These are phyloP conservation scores for Melanotus villosus DNA, from an alignment of 2,888 invertebrate genomes.

Conservation along the genomic window DNA sequence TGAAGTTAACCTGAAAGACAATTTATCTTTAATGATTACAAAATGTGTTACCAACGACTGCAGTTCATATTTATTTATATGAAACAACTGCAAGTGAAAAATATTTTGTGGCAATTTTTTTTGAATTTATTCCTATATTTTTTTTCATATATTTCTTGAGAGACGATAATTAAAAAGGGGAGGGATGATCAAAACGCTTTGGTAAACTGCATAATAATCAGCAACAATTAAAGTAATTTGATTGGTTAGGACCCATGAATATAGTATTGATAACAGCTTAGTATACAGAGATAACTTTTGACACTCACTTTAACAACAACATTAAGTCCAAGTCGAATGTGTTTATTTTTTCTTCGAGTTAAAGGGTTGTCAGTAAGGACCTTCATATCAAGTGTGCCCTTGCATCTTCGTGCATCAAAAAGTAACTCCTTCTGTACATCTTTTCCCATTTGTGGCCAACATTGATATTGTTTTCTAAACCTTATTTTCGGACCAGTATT, in stretches of 20 bases:
- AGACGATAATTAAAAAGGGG: background rate
- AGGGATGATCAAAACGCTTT: background rate
- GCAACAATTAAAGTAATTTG: background rate
- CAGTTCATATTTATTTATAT: no score
- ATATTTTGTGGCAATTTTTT: no score
- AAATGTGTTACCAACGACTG: no score
- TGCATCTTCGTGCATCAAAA: constrained; percentile 66
- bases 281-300: constrained; percentile 12
- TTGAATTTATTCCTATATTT: no score
- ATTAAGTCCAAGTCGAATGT: constrained; percentile 64
- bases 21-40: no score
- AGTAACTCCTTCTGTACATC: constrained; percentile 64
- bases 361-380: constrained; percentile 65
- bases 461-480: constrained; percentile 67
- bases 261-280: constrained; percentile 27
- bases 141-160: no score
- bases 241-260: constrained; percentile 2
- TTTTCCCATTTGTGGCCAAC: constrained; percentile 65
- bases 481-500: constrained; percentile 67
- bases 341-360: constrained; percentile 64
- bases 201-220: background rate
- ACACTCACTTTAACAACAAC: constrained; percentile 66
- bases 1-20: constrained; percentile 64
- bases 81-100: no score
- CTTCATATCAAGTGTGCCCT: constrained; percentile 66